Conservation (phyloP, 2,113 vertebrate species). For the Mormoops blainvillei region DNA sequence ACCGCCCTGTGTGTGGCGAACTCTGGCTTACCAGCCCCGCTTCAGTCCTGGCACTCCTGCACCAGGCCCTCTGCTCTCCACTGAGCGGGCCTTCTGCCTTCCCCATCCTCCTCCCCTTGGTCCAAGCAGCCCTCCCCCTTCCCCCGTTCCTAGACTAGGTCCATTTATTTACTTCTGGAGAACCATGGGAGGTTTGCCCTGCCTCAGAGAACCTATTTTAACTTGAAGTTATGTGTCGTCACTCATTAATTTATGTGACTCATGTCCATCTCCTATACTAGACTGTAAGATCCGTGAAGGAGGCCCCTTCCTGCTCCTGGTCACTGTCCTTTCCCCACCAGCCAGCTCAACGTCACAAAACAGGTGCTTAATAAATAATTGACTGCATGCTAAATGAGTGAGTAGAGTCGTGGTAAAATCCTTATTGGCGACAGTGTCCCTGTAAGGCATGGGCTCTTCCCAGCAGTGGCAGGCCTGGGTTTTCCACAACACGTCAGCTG, state of each 20-base stretch:
- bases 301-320: not conserved
- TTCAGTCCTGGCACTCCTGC: not conserved
- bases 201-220: not conserved
- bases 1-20: fast-evolving
- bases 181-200: not conserved
- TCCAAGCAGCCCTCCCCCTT: not conserved
- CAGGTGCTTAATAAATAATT: not conserved
- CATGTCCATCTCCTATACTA: fast-evolving
- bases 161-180: not conserved
- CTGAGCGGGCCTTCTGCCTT: not conserved
- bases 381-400: too few species aligned
- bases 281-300: not conserved
- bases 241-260: not conserved
- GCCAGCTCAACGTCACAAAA: not conserved
- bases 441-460: not conserved
- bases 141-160: not conserved
- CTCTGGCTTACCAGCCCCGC: not conserved
- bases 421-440: not conserved
- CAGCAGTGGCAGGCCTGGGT: conserved; percentile 59
- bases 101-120: fast-evolving
- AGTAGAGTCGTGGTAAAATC: not conserved
- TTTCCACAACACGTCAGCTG: conserved; percentile 42
- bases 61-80: not conserved
- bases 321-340: not conserved
- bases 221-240: not conserved